A percentile compares a stretch with the other conserved stretches of the same genome.
Evolutionary conservation across 2,888 invertebrate species (phyloP).

Genomic region (Agonopterix arenella): DNA sequence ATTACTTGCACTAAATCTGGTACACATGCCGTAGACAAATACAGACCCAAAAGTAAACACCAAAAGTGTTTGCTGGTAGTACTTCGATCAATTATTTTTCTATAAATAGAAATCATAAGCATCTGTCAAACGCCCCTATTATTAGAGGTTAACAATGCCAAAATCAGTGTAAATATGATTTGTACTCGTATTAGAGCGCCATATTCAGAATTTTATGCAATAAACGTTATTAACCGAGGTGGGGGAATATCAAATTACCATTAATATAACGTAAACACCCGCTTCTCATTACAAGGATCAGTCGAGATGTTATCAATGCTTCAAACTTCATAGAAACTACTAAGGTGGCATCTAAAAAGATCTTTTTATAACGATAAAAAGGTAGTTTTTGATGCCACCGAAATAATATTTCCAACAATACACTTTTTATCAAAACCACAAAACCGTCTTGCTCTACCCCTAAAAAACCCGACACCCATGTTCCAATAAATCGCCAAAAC

Average conservation of each 20-base stretch:
- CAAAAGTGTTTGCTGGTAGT: too few relatives aligned
- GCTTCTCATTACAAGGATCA: too few relatives aligned
- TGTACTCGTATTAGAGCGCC: conserved; percentile 17
- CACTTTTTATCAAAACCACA: conserved; percentile 35
- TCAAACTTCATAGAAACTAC: too few relatives aligned
- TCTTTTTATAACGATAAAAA: neutral
- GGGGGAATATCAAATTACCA: conserved; percentile 31
- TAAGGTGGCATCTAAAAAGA: conserved; percentile 1
- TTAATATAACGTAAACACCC: neutral
- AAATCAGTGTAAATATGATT: conserved; percentile 38
- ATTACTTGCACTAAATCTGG: too few relatives aligned
- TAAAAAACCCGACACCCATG: conserved; percentile 36
- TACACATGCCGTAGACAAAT: too few relatives aligned
- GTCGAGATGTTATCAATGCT: too few relatives aligned
- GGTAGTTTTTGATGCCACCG: neutral
- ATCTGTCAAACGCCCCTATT: neutral
- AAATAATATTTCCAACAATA: conserved; percentile 13
- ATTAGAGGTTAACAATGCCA: conserved; percentile 26
- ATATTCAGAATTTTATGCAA: conserved; percentile 11
- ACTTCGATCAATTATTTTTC: too few relatives aligned
- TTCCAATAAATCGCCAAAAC: conserved; percentile 61
- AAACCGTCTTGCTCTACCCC: conserved; percentile 15
- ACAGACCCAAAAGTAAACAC: too few relatives aligned
- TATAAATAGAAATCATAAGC: too few relatives aligned
- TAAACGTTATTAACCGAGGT: conserved; percentile 25